These are phyloP conservation scores for Philaenus spumarius DNA, from an alignment of 1,140 invertebrate genomes.

Conservation along the genomic window DNA sequence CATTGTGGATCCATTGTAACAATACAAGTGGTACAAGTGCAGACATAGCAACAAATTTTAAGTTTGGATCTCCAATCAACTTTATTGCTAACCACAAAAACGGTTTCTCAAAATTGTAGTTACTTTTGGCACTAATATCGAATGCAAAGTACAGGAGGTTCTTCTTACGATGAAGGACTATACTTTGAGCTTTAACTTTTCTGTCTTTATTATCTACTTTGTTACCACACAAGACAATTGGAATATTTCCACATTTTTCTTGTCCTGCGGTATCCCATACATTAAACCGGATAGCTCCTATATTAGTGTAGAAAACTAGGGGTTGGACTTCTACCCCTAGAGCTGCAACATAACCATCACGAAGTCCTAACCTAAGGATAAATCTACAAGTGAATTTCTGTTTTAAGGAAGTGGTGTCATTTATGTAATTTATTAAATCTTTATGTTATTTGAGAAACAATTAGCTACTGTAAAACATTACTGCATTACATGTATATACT, in stretches of 20 bases:
- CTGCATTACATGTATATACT: too few relatives aligned
- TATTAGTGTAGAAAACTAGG: slow-evolving; percentile 94
- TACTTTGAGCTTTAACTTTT: slow-evolving; percentile 99
- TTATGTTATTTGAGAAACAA: too few relatives aligned
- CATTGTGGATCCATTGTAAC: slow-evolving; percentile 96
- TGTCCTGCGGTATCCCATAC: slow-evolving; percentile 99
- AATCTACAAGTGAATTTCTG: too few relatives aligned
- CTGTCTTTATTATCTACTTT: slow-evolving; percentile 99
- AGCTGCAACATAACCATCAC: slow-evolving; percentile 99
- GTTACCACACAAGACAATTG: slow-evolving; percentile 96
- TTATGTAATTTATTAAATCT: too few relatives aligned
- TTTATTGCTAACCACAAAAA: slow-evolving; percentile 98
- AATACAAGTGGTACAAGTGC: slow-evolving; percentile 95
- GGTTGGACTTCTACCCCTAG: slow-evolving; percentile 99
- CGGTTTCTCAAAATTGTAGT: slow-evolving; percentile 99
- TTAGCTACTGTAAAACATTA: too few relatives aligned
- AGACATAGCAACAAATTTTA: slow-evolving; percentile 99
- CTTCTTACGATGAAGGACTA: slow-evolving; percentile 99
- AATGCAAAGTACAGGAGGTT: slow-evolving; percentile 99
- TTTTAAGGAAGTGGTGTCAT: too few relatives aligned
- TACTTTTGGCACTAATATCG: slow-evolving; percentile 99
- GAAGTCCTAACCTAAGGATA: too few relatives aligned
- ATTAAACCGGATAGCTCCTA: slow-evolving; percentile 96
- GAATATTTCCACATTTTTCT: slow-evolving; percentile 99
- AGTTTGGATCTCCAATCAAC: slow-evolving; percentile 95